A percentile compares a stretch with the other conserved stretches of the same genome.
These are phyloP conservation scores for Diglossa cyanea DNA, from an alignment of 2,797 vertebrate genomes.

Conservation along the genomic window DNA sequence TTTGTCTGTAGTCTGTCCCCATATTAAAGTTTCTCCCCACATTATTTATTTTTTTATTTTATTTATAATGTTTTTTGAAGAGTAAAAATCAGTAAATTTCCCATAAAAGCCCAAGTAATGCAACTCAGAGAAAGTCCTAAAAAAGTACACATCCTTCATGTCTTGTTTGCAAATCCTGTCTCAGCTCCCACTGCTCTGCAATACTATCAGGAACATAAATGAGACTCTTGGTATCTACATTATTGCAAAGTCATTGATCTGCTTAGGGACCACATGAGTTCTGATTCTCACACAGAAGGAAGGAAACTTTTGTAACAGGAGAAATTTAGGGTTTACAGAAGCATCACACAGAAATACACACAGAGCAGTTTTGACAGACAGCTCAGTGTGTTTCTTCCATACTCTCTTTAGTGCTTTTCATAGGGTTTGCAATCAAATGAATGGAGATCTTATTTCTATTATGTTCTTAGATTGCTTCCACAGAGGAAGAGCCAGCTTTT, in stretches of 20 bases:
- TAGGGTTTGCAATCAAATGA: not conserved
- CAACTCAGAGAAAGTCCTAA: not conserved
- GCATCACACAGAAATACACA: not conserved
- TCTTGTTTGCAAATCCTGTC: not conserved
- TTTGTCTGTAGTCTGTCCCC: not conserved
- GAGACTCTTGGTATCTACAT: not conserved
- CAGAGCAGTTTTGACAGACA: not conserved
- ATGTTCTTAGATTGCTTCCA: not conserved
- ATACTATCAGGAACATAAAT: not conserved
- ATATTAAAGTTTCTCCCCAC: not conserved
- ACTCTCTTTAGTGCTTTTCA: not conserved
- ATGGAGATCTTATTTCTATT: not conserved
- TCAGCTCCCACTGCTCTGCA: not conserved
- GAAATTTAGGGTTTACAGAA: not conserved
- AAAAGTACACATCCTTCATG: not conserved
- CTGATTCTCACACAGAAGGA: not conserved
- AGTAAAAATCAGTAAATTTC: not conserved
- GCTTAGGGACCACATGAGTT: not conserved
- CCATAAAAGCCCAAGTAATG: not conserved
- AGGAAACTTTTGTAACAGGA: not conserved
- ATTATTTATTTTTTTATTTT: not conserved
- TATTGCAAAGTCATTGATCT: not conserved
- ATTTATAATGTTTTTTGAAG: not conserved
- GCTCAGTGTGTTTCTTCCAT: not conserved
- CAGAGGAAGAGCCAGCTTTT: not conserved